phyloP scores from a whole-genome alignment of 1,140 invertebrate genomes.

The Cryptotermes secundus region DNA sequence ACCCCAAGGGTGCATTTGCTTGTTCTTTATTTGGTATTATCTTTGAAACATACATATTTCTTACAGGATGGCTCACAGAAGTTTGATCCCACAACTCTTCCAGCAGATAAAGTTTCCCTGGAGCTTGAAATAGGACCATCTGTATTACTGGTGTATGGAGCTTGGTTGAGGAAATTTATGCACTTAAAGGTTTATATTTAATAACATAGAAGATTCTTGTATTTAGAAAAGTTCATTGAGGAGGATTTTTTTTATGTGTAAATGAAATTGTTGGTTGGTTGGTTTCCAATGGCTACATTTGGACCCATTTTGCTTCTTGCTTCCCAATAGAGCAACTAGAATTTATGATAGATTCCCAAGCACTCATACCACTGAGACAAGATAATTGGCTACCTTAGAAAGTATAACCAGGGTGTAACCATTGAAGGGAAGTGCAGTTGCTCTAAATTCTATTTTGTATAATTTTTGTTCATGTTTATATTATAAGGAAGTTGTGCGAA shows the following conservation, averaged over 20 bases:
- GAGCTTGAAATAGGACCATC: slow-evolving; percentile 94
- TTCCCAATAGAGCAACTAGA: too few species aligned
- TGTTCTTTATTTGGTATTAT: too few species aligned
- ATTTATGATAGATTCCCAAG: neutral
- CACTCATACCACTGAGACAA: too few species aligned
- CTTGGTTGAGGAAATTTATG: slow-evolving; percentile 83
- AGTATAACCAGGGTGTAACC: neutral
- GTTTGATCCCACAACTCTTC: slow-evolving; percentile 83
- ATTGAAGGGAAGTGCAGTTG: too few species aligned
- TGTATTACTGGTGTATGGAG: slow-evolving; percentile 84
- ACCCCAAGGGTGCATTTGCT: too few species aligned
- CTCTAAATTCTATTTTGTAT: too few species aligned
- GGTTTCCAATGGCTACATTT: too few species aligned
- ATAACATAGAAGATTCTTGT: neutral
- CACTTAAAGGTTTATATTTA: slow-evolving; percentile 68
- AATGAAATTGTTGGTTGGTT: too few species aligned
- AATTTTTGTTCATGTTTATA: too few species aligned
- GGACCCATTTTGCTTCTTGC: too few species aligned
- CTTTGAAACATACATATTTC: neutral
- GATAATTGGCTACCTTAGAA: neutral
- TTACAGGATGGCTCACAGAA: slow-evolving; percentile 62
- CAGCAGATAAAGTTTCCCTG: slow-evolving; percentile 83
- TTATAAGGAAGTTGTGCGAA: too few species aligned
- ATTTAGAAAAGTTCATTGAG: too few species aligned
- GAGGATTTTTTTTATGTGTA: neutral